phyloP scores from a whole-genome alignment of 2,797 vertebrate genomes.

The Lacerta viridis region DNA sequence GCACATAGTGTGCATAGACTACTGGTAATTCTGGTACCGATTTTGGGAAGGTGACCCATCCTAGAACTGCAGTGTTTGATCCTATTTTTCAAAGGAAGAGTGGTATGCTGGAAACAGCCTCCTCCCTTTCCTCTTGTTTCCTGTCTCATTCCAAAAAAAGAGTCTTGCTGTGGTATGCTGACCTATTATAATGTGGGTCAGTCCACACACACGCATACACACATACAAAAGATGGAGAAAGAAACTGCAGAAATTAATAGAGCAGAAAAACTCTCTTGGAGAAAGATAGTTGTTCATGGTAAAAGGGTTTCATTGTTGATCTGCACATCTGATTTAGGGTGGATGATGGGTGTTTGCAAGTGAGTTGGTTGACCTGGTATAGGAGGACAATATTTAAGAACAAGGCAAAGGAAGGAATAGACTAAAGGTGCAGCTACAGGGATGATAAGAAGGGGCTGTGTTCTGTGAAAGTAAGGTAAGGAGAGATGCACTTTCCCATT shows the following conservation, averaged over 20 bases:
- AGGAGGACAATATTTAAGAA: neutral
- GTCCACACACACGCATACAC: constrained; percentile 19
- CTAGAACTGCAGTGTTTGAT: constrained; percentile 27
- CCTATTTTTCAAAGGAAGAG: constrained; percentile 19
- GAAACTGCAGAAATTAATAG: constrained; percentile 71
- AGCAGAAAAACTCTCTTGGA: constrained; percentile 66
- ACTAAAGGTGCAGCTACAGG: neutral
- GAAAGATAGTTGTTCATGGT: constrained; percentile 58
- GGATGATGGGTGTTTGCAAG: neutral
- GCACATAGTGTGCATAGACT: constrained; percentile 4
- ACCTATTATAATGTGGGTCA: constrained; percentile 67
- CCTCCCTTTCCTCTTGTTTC: constrained; percentile 40
- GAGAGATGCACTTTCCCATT: constrained; percentile 1
- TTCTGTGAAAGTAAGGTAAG: constrained; percentile 1
- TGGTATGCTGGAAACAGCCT: constrained; percentile 22
- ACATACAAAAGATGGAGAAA: constrained; percentile 5
- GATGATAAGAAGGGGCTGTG: neutral
- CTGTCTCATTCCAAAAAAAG: constrained; percentile 54
- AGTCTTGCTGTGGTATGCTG: constrained; percentile 54
- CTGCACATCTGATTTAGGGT: constrained; percentile 27
- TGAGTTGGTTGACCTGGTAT: constrained; percentile 27
- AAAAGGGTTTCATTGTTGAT: constrained; percentile 56
- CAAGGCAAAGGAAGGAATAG: constrained; percentile 9
- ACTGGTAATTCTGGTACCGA: neutral
- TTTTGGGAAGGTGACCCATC: neutral